phyloP scores from a whole-genome alignment of 64 coral and sea anemone genomes.

The Dendrophyllia cribrosa region DNA sequence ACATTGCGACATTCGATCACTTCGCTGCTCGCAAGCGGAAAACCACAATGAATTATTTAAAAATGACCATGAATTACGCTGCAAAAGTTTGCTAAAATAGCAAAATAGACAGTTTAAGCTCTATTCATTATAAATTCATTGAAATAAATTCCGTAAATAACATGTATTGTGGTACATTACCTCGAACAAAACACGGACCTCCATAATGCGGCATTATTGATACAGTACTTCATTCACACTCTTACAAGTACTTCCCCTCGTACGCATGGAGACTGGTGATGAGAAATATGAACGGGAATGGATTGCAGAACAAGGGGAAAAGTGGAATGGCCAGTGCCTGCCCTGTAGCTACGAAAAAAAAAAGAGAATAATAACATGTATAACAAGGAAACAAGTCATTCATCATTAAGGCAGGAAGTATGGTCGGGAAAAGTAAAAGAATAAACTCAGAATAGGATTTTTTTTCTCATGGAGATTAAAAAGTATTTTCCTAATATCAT shows the following conservation, averaged over 20 bases:
- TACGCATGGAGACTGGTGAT: background rate
- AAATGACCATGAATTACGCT: background rate
- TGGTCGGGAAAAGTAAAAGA: too few relatives aligned
- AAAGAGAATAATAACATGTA: too few relatives aligned
- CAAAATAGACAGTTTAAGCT: background rate
- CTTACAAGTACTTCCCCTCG: background rate
- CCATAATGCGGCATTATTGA: background rate
- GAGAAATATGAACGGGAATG: too few relatives aligned
- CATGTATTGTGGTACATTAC: background rate
- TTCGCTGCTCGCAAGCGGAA: background rate
- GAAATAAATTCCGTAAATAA: background rate
- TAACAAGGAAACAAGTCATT: too few relatives aligned
- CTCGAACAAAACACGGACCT: slow-evolving; percentile 43
- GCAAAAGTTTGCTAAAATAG: background rate
- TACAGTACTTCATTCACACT: background rate
- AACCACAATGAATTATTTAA: background rate
- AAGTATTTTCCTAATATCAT: too few relatives aligned
- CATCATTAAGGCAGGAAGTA: too few relatives aligned
- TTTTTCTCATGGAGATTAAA: too few relatives aligned
- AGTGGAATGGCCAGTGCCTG: too few relatives aligned
- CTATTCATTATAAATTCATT: background rate
- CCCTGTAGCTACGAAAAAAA: too few relatives aligned
- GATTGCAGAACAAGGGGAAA: too few relatives aligned
- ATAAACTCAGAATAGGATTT: too few relatives aligned
- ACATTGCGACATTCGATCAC: background rate